Base-by-base conservation (phyloP, 2,113 vertebrate genomes). In the Gadus chalcogrammus region DNA sequence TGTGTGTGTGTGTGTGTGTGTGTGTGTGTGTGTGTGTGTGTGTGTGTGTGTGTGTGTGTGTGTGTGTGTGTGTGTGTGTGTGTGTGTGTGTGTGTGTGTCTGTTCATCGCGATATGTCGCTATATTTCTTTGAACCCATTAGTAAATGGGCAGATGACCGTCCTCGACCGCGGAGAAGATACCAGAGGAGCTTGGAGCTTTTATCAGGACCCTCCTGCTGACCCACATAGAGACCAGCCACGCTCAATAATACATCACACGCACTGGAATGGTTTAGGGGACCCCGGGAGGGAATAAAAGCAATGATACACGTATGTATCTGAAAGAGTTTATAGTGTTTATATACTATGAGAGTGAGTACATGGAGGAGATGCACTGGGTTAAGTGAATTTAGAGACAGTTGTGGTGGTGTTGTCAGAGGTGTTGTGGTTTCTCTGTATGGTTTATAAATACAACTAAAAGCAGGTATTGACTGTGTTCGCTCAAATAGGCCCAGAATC, bases 11-110 rank as follows among this genome's bases (percentile, higher is more conserved):
- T 56, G 61, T 70, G 48, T 31, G 20, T 64, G 58, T 61, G 64
- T 20, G 71, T 67, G 71, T 68, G 65, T 63, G 59, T 56, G 42
- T 68, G 65, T 63, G 59, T 62, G 59, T 62, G 59, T 70, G 42
- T 65, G 67, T 52, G 35, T 35, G 61, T 52, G 70, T n/a, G 61
- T 71, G 72, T 61, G 18, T 17, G 63, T 56, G 18, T 68, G 66
- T 42, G 64, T 52, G 61, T 56, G 61, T 70, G 48, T 31, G 20
- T 64, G 58, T 61, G 64, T 20, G 71, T 67, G 71, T 68, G 65
- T 63, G 59, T 56, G 42, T 68, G 65, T 63, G 59, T 62, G 59
- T 62, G 59, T 70, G 42, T 65, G 67, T 52, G 35, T 35, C 55
- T 52, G 70, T n/a, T 70, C 42, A 48, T 13, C 68, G 69, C 55